Evolutionary conservation across 1,140 invertebrate genomes (phyloP), one percentile per base, ranked within the genome.

Genomic region (Penaeus indicus): DNA sequence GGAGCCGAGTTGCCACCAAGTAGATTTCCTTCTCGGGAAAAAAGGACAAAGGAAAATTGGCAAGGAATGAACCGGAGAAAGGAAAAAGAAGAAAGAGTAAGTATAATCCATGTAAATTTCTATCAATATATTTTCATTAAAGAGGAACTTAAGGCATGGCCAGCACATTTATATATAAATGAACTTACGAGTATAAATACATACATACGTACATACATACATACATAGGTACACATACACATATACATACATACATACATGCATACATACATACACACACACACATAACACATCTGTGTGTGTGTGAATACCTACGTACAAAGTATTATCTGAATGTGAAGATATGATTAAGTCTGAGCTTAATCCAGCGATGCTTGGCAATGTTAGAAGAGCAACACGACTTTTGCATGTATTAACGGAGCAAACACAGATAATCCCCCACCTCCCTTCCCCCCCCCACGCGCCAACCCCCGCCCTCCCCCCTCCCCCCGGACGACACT

Each of bases 381-480:
- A 21, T 32, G 27, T 75, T 25, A 32, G 72, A 38, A 32, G 42
- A 75, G 54, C 54, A 27, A 72, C 32, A 47, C 21, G 32, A 54
- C 83, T 61, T 69, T 25, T 75, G 67, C 83, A 84, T 75, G 54
- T 22, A 84, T 84, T 69, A 84, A 84, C 54, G 38, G 32, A 32
- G 69, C 69, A 84, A 84, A 84, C 83, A 84, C 21, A 18, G 25
- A 75, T 84, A 64, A 60, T 54, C 83, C 22, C n/a, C 61, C 27
- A 54, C 32, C 80, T 54, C 27, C 81, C 32, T 61, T 47, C 8
- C 81, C 61, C 81, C 61, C 61, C 25, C 16, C 54, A 19, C 32
- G 11, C 19, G 42, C 38, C 22, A 54, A 62, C 84, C 22, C 81
- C 32, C 80, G 32, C 69, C 22, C 81, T 21, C 80, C 25, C 25